A percentile compares a stretch with the other conserved stretches of the same genome.
These are phyloP conservation scores for Resseliella maxima DNA, from an alignment of 2,888 invertebrate species.

Conservation along the genomic window DNA sequence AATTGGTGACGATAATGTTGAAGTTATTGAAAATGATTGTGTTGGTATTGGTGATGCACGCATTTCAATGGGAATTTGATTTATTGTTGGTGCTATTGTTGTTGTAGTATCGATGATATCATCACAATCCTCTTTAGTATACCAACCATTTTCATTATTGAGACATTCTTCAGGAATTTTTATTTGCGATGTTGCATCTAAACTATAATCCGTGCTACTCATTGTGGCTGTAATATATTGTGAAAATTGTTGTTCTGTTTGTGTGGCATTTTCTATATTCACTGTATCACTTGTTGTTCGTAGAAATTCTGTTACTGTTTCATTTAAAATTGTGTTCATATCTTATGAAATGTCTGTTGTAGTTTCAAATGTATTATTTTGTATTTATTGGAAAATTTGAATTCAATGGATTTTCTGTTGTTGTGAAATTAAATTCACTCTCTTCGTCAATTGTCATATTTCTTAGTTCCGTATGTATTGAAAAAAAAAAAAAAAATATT, in stretches of 20 bases:
- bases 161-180: neutral
- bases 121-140: neutral
- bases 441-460: too few species aligned
- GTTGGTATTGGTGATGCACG: neutral
- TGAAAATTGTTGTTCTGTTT: neutral
- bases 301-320: constrained; percentile 60
- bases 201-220: neutral
- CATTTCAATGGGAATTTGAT: constrained; percentile 55
- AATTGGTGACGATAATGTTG: too few species aligned
- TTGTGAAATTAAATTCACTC: neutral
- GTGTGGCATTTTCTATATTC: neutral
- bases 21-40: too few species aligned
- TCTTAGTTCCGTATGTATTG: too few species aligned
- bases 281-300: constrained; percentile 59
- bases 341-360: neutral
- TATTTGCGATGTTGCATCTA: neutral
- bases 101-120: neutral
- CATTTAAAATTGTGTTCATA: constrained; percentile 59
- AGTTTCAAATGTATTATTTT: neutral
- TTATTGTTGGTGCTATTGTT: constrained; percentile 53
- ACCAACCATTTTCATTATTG: neutral
- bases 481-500: too few species aligned
- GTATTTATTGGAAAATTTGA: neutral
- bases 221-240: neutral
- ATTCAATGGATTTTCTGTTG: neutral